Evolutionary conservation across 1,140 invertebrate species (phyloP).

Genomic region (Rhyacophila brunnea): DNA sequence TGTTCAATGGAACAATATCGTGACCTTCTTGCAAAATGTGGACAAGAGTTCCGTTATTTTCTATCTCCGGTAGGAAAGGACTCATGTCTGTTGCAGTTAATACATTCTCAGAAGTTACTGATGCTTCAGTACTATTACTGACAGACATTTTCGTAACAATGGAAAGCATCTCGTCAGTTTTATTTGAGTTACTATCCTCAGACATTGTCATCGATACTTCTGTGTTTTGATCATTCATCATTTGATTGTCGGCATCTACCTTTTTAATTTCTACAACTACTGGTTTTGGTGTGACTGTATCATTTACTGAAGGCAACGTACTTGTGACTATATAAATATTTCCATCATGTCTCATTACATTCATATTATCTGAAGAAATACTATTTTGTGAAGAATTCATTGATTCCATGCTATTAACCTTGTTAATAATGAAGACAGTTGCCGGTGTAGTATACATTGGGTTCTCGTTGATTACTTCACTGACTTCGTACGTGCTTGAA

Average conservation of each 20-base stretch:
- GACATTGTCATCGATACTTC: not conserved
- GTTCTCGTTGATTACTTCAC: slow-evolving; percentile 27
- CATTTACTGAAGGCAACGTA: slow-evolving; percentile 6
- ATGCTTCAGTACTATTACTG: not conserved
- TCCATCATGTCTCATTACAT: slow-evolving; percentile 16
- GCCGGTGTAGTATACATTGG: slow-evolving; percentile 16
- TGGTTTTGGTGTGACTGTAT: slow-evolving; percentile 2
- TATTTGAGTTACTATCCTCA: not conserved
- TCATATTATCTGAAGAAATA: not conserved
- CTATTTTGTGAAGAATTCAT: not conserved
- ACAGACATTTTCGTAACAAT: too few species aligned
- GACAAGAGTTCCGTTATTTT: slow-evolving; percentile 57
- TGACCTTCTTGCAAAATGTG: slow-evolving; percentile 55
- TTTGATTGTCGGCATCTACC: not conserved
- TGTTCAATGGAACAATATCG: slow-evolving; percentile 42
- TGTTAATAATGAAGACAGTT: slow-evolving; percentile 5
- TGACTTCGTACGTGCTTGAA: slow-evolving; percentile 26
- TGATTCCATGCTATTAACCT: not conserved
- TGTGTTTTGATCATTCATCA: slow-evolving; percentile 11
- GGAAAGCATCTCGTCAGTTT: too few species aligned
- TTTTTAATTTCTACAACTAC: not conserved
- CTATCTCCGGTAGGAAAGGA: slow-evolving; percentile 62
- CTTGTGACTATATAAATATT: slow-evolving; percentile 27
- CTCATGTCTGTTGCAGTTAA: slow-evolving; percentile 57
- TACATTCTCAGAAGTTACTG: slow-evolving; percentile 2